Percentiles rank a stretch among this genome's conserved stretches.
Evolutionary conservation across 2,888 invertebrate genomes (phyloP).

Genomic region (Patella ulyssiponensis): DNA sequence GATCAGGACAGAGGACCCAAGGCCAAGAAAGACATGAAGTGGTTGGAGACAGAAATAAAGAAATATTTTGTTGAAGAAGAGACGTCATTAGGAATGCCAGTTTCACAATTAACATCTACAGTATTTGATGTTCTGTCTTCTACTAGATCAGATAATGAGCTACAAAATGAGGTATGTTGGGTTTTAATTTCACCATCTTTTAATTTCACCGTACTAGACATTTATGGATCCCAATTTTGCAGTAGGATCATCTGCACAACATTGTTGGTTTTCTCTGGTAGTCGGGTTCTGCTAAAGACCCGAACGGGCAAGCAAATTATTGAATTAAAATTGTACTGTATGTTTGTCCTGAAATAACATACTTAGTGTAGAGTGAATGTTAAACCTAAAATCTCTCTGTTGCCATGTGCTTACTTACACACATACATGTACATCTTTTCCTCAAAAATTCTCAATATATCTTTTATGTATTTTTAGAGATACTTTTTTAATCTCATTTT

Average conservation of each 20-base stretch:
- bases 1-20: conserved; percentile 17
- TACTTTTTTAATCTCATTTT: not conserved
- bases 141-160: conserved; percentile 59
- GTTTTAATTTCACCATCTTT: too few species aligned
- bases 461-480: conserved; percentile 11
- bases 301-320: too few species aligned
- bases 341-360: too few species aligned
- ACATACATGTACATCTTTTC: not conserved
- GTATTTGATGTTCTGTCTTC: conserved; percentile 68
- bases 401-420: too few species aligned
- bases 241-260: too few species aligned
- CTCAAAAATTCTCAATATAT: not conserved
- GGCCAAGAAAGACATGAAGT: conserved; percentile 42
- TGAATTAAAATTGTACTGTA: too few species aligned
- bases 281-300: too few species aligned
- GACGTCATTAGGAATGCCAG: conserved; percentile 53
- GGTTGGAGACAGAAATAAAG: conserved; percentile 50
- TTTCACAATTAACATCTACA: conserved; percentile 60
- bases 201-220: too few species aligned
- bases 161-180: conserved; percentile 66
- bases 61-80: conserved; percentile 51
- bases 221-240: too few species aligned
- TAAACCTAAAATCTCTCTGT: too few species aligned
- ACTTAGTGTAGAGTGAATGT: too few species aligned
- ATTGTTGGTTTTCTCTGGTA: too few species aligned